Evolutionary conservation across 35 echinoderm and acorn worm genomes (phyloP).

Genomic region (Stichopus chloronotus): DNA sequence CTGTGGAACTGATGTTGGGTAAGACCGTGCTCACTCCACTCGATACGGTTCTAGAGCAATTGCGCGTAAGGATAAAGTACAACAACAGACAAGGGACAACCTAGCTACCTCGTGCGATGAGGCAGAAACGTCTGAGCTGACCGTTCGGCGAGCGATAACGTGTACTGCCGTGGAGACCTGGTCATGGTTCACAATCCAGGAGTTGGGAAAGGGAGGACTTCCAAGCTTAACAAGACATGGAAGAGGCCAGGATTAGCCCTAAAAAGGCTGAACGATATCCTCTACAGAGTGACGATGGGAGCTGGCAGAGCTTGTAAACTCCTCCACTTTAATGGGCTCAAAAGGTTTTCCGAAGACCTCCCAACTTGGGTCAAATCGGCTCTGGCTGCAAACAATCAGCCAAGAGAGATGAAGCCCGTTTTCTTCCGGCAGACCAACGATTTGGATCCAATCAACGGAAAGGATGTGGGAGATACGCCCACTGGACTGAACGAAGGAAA

Average conservation of each 20-base stretch:
- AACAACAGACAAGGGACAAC: not conserved
- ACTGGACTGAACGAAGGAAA: not conserved
- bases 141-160: not conserved
- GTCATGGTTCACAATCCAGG: not conserved
- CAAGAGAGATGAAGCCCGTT: not conserved
- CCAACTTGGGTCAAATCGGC: not conserved
- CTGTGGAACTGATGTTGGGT: conserved; percentile 3
- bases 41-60: not conserved
- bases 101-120: not conserved
- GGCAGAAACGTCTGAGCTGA: not conserved
- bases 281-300: not conserved
- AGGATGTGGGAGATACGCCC: not conserved
- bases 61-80: not conserved
- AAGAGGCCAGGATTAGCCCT: not conserved
- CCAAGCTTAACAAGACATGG: not conserved
- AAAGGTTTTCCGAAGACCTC: not conserved
- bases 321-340: not conserved
- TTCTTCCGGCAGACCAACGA: not conserved
- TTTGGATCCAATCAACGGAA: not conserved
- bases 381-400: not conserved
- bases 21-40: not conserved
- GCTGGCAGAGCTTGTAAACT: not conserved
- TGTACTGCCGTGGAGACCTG: not conserved
- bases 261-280: not conserved
- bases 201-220: not conserved